Percentiles rank a stretch among this genome's conserved stretches.
These are phyloP conservation scores for Chaenocephalus aceratus DNA, from an alignment of 2,113 vertebrate species.

Conservation along the genomic window DNA sequence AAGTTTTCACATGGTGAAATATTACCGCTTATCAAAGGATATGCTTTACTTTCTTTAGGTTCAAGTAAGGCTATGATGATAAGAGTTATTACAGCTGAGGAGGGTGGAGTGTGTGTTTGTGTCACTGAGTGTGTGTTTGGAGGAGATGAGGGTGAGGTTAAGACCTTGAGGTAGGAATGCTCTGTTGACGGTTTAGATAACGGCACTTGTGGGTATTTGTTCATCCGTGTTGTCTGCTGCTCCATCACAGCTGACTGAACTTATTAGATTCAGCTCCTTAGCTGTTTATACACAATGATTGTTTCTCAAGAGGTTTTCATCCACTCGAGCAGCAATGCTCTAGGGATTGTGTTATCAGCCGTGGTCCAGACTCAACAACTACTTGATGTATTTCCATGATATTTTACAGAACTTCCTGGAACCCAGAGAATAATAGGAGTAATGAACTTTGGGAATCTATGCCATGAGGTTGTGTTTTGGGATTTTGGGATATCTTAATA, in stretches of 20 bases:
- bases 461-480: no score
- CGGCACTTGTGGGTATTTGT: background rate
- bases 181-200: conserved; percentile 2
- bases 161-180: conserved; percentile 1
- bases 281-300: background rate
- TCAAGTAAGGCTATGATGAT: background rate
- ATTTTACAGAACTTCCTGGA: no score
- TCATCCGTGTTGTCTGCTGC: background rate
- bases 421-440: no score
- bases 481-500: no score
- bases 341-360: no score
- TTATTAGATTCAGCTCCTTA: background rate
- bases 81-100: no score
- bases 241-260: background rate
- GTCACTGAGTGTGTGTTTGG: background rate
- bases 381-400: no score
- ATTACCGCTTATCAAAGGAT: no score
- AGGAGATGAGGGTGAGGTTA: background rate
- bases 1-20: background rate
- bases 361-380: no score
- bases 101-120: background rate
- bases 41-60: background rate
- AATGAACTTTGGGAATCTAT: no score
- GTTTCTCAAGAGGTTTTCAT: no score
- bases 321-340: no score